Percentiles rank a stretch among this genome's conserved stretches.
phyloP scores from a whole-genome alignment of 2,888 invertebrate species.

The Andrena minutula region DNA sequence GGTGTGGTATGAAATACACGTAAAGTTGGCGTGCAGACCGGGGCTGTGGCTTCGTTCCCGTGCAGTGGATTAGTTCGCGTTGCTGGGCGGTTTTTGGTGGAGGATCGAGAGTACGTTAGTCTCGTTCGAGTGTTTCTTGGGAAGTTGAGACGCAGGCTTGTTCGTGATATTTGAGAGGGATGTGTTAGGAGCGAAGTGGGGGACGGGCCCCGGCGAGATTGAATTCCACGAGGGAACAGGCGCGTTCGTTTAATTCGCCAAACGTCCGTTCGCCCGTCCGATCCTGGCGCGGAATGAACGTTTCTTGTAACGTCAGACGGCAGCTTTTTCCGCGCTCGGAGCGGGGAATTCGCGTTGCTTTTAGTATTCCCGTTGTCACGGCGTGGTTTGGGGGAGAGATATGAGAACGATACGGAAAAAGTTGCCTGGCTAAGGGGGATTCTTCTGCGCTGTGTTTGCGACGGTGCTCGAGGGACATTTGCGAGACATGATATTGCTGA shows the following conservation, averaged over 20 bases:
- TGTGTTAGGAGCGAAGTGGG: background rate
- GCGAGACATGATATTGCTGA: background rate
- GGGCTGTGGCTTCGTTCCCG: no score
- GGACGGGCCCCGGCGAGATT: background rate
- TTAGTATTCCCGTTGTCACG: conserved; percentile 19
- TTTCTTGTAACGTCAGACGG: background rate
- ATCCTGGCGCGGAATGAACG: conserved; percentile 4
- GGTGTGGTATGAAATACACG: background rate
- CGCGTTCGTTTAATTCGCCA: conserved; percentile 8
- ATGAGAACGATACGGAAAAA: conserved; percentile 14
- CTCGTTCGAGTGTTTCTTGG: conserved; percentile 9
- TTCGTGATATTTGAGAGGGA: conserved; percentile 1
- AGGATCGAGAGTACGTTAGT: background rate
- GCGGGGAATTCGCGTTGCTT: conserved; percentile 5
- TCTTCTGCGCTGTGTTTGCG: background rate
- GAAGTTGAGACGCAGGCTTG: background rate
- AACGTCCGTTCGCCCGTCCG: background rate
- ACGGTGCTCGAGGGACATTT: background rate
- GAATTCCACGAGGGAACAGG: background rate
- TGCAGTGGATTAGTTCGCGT: no score
- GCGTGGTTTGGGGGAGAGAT: background rate
- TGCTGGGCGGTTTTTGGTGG: background rate
- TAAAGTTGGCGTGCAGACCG: no score
- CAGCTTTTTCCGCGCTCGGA: background rate
- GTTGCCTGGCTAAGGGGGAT: background rate